Evolutionary conservation across 2,888 invertebrate genomes (phyloP), one percentile per base, ranked within the genome.

Genomic region (Drepanosiphum platanoidis): DNA sequence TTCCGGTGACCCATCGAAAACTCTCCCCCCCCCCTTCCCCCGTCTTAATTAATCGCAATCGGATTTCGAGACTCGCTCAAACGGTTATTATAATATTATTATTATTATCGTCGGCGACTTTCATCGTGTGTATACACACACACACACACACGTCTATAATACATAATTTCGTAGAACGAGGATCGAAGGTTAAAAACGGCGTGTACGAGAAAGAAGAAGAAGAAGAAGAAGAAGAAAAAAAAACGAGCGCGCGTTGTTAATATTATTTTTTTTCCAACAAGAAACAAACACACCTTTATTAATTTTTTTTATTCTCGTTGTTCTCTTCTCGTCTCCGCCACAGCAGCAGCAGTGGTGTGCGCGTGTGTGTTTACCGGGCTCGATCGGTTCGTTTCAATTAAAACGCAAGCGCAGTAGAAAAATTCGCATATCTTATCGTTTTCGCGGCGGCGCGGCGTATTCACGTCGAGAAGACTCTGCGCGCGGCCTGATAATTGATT

Each of bases 51-150:
- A 79, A 42, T 68, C n/a, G 66, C 32, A 68, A 79, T 46, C 39
- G 30, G 32, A 66, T 66, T 46, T 3, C 3, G 46, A 22, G 39
- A 9, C 8, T 52, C 22, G 15, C 22, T 52, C 3, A 13, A 15
- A 32, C 32, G 22, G 3, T 39, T 39, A 15, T 30, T 66, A 30
- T 64, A 3, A 34, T 18, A 34, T 34, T 52, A 52, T 58, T 52
- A 58, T 75, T n/a, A 72, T 72, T 58, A 71, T 71, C 80, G 52
- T 36, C 81, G 81, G 71, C 81, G 58, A 42, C 81, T 82, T 82
- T 82, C 71, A 82, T 82, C 71, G n/a, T n/a, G n/a, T n/a, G n/a
- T n/a, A n/a, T n/a, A n/a, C n/a, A n/a, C n/a, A n/a, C n/a, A n/a
- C n/a, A n/a, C n/a, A n/a, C n/a, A n/a, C n/a, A n/a, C n/a, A n/a